A percentile compares a stretch with the other conserved stretches of the same genome.
These are phyloP conservation scores for Dolichomitus sp. DNA, from an alignment of 2,888 invertebrate species.

Conservation along the genomic window DNA sequence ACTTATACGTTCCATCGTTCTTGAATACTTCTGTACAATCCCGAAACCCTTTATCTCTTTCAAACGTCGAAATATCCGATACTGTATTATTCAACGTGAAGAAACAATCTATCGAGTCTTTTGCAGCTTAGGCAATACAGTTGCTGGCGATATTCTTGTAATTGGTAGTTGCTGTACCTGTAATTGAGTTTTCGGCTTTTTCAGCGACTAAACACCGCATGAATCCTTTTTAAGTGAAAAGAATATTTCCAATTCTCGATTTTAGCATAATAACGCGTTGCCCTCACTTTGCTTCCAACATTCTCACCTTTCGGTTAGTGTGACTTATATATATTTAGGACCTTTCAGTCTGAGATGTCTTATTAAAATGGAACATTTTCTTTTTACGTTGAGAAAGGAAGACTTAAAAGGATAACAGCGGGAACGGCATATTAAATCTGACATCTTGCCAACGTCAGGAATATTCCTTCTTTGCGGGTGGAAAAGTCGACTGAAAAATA, in stretches of 20 bases:
- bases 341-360: too few species aligned
- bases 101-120: not conserved
- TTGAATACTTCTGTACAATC: conserved; percentile 21
- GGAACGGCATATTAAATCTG: too few species aligned
- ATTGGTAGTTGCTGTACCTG: not conserved
- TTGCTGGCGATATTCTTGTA: not conserved
- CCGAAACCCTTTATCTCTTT: conserved; percentile 10
- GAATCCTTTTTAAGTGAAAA: too few species aligned
- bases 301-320: not conserved
- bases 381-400: not conserved
- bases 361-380: too few species aligned
- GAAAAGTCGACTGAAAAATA: not conserved
- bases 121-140: not conserved
- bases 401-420: not conserved
- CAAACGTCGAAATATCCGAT: not conserved
- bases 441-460: not conserved
- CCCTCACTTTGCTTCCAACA: too few species aligned
- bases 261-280: too few species aligned
- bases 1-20: conserved; percentile 29
- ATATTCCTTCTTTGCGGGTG: not conserved
- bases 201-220: not conserved
- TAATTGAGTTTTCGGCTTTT: not conserved
- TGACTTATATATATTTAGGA: not conserved
- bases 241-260: too few species aligned
- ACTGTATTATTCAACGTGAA: conserved; percentile 1